Evolutionary conservation across 2,113 vertebrate species (phyloP), one percentile per base, ranked within the genome.

Genomic region (Gymnogyps californianus): DNA sequence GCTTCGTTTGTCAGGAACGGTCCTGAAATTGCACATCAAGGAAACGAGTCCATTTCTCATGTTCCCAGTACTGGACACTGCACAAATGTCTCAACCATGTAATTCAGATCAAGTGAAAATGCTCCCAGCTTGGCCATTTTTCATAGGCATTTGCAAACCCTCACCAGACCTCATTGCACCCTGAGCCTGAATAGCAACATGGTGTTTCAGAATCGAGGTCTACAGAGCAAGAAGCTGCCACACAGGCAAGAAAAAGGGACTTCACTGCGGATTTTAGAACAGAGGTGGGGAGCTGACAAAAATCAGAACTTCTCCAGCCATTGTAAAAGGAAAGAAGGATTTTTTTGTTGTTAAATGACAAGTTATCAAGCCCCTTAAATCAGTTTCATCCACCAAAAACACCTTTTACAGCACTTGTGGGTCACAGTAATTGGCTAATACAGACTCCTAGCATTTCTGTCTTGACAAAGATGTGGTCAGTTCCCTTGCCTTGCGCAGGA

Each of bases 401-500:
- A 49, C 65, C 67, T 93, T 65, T 55, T 66, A 46, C 47, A 91
- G 21, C 10, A 9, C 46, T 47, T 87, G 87, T 77, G 89, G 77
- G 87, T 82, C 58, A 46, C 7, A 16, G 51, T 69, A 89, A 92
- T 79, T 91, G 86, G 46, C 62, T 90, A 69, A 77, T 79, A 8
- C 5, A 17, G 55, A 9, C 91, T 87, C 92, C 25, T 2, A 91
- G 83, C 81, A 86, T 87, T 96, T 95, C 84, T 95, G 44, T 46
- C 75, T 89, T 36, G 62, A 64, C 80, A 61, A 44, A 87, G 64
- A 54, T 17, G 95, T 95, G 98, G 97, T 97, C 98, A 98, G 91
- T 96, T 87, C 52, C 97, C 95, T 87, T 11, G 82, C 87, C 95
- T 96, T 22, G 0, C 2, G 5, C 78, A 19, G n/a, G 89, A 93